Conservation (phyloP, 1,140 invertebrate genomes). For the Leptonema lineaticorne region DNA sequence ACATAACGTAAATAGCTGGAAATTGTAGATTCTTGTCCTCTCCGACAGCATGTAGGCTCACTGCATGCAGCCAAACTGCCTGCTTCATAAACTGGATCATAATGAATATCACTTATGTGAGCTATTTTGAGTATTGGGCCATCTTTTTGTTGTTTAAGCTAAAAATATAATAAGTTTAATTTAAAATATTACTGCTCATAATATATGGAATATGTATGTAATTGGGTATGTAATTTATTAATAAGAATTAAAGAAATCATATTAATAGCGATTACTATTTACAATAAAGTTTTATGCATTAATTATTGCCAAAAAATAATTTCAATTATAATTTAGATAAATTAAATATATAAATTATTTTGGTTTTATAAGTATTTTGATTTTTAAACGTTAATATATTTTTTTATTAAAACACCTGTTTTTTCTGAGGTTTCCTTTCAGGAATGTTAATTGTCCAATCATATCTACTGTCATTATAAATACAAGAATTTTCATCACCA, state of each 20-base stretch:
- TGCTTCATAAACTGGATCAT: constrained; percentile 70
- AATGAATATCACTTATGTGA: constrained; percentile 80
- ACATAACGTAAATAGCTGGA: constrained; percentile 21
- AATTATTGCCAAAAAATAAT: too few species aligned
- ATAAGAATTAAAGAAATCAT: too few species aligned
- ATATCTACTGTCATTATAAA: constrained; percentile 48
- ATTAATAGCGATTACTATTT: not conserved
- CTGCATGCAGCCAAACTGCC: constrained; percentile 68
- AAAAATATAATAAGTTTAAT: not conserved
- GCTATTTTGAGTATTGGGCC: constrained; percentile 58
- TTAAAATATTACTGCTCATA: too few species aligned
- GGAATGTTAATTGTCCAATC: constrained; percentile 62
- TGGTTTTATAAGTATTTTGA: too few species aligned
- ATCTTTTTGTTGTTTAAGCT: not conserved
- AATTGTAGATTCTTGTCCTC: constrained; percentile 49
- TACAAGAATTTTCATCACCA: constrained; percentile 46
- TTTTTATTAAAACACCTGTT: too few species aligned
- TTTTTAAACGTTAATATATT: too few species aligned
- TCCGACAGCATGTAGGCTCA: constrained; percentile 77
- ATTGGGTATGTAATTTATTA: too few species aligned
- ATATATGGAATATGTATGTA: too few species aligned
- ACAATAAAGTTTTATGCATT: too few species aligned
- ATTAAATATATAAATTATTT: too few species aligned
- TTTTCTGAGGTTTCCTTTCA: too few species aligned
- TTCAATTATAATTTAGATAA: too few species aligned